Evolutionary conservation across 1,140 invertebrate genomes (phyloP).

Genomic region (Euwallacea fornicatus): DNA sequence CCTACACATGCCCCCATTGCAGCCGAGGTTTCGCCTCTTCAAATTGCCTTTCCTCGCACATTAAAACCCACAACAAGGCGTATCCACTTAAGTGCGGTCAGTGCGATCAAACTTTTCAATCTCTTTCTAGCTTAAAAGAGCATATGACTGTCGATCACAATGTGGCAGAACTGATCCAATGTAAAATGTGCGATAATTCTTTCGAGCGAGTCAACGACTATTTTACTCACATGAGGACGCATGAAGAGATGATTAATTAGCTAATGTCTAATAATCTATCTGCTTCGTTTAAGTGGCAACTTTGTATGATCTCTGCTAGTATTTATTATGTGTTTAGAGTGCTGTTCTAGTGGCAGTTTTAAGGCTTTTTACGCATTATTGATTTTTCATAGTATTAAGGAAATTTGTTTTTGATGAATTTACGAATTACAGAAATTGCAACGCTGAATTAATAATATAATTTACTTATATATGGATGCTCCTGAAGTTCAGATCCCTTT

Average conservation of each 20-base stretch:
- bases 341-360: too few species aligned
- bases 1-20: constrained; percentile 64
- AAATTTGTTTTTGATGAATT: too few species aligned
- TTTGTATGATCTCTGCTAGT: too few species aligned
- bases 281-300: not conserved
- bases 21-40: constrained; percentile 60
- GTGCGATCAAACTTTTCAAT: constrained; percentile 23
- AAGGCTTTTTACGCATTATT: too few species aligned
- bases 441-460: too few species aligned
- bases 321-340: too few species aligned
- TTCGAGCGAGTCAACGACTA: constrained; percentile 21
- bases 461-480: too few species aligned
- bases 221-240: constrained; percentile 17
- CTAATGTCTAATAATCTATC: too few species aligned
- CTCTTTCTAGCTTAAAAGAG: constrained; percentile 11
- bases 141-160: constrained; percentile 16
- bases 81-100: constrained; percentile 13
- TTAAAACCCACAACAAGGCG: constrained; percentile 54
- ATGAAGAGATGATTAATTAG: not conserved
- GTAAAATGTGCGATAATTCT: constrained; percentile 16
- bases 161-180: constrained; percentile 10
- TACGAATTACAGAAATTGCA: too few species aligned
- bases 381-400: too few species aligned
- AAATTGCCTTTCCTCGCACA: constrained; percentile 60
- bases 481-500: too few species aligned